Conservation (phyloP, 1,140 invertebrate species). For the Polypedilum pembai region DNA sequence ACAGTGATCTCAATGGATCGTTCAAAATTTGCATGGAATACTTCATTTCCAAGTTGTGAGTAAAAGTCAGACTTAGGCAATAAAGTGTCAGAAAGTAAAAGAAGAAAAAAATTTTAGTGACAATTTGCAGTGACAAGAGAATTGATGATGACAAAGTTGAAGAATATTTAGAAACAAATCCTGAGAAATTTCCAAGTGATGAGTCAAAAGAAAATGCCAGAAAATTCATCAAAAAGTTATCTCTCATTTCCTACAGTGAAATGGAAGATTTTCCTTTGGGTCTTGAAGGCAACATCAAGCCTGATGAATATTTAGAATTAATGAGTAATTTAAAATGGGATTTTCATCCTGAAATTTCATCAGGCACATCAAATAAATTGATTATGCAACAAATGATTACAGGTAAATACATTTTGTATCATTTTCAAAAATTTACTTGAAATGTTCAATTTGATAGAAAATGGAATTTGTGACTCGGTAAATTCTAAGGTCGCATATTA, state of each 20-base stretch:
- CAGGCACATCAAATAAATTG: slow-evolving; percentile 47
- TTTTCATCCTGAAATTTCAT: slow-evolving; percentile 50
- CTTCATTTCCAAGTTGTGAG: slow-evolving; percentile 51
- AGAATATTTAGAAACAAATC: slow-evolving; percentile 41
- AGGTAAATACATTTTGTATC: slow-evolving; percentile 50
- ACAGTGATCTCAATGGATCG: slow-evolving; percentile 65
- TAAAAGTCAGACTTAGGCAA: background rate
- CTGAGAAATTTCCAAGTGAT: slow-evolving; percentile 36
- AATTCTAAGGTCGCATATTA: slow-evolving; percentile 57
- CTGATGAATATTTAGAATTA: slow-evolving; percentile 49
- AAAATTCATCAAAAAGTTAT: slow-evolving; percentile 48
- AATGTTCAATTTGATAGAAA: slow-evolving; percentile 44
- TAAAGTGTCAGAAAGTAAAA: background rate
- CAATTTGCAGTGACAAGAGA: slow-evolving; percentile 48
- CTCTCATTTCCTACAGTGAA: slow-evolving; percentile 50
- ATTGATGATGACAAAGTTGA: slow-evolving; percentile 47
- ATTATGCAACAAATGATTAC: slow-evolving; percentile 51
- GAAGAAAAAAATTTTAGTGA: slow-evolving; percentile 40
- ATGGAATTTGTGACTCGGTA: slow-evolving; percentile 57
- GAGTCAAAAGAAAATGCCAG: slow-evolving; percentile 45
- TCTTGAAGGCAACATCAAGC: slow-evolving; percentile 45
- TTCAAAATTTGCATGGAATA: slow-evolving; percentile 62
- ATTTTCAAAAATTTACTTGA: slow-evolving; percentile 36
- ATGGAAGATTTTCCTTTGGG: slow-evolving; percentile 47
- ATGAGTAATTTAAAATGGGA: slow-evolving; percentile 48